These are phyloP conservation scores for Cistogaster globosa DNA, from an alignment of 2,888 invertebrate genomes.

Conservation along the genomic window DNA sequence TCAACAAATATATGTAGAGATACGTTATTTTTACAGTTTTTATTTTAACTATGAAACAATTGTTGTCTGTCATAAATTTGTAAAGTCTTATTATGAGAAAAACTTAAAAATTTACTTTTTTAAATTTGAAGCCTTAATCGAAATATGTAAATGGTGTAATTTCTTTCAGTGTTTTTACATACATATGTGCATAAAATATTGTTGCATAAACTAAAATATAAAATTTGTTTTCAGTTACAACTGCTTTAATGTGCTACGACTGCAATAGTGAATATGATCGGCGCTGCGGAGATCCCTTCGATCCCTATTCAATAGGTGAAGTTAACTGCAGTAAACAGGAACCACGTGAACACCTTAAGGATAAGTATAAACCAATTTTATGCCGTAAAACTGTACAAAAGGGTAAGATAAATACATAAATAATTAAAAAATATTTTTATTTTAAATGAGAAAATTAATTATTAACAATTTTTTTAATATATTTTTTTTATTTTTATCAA, in stretches of 20 bases:
- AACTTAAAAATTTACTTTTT: too few relatives aligned
- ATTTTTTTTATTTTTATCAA: neutral
- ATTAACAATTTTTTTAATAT: neutral
- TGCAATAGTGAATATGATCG: constrained; percentile 96
- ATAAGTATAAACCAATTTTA: constrained; percentile 84
- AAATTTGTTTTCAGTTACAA: constrained; percentile 82
- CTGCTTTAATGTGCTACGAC: constrained; percentile 91
- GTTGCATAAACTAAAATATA: neutral
- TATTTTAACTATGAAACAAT: too few relatives aligned
- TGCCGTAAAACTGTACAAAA: constrained; percentile 93
- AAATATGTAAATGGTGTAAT: too few relatives aligned
- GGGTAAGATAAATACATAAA: constrained; percentile 83
- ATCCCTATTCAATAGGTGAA: constrained; percentile 91
- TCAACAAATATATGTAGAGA: too few relatives aligned
- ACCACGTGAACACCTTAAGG: constrained; percentile 87
- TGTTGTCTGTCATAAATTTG: too few relatives aligned
- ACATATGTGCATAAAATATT: too few relatives aligned
- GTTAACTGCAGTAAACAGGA: constrained; percentile 92
- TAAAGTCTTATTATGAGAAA: too few relatives aligned
- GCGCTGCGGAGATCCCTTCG: constrained; percentile 94
- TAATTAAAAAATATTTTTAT: neutral
- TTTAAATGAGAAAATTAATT: neutral
- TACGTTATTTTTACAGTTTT: too few relatives aligned
- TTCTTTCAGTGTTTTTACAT: too few relatives aligned
- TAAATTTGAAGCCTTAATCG: too few relatives aligned